phyloP scores from a whole-genome alignment of 2,888 invertebrate species.

The Geotrupes spiniger region DNA sequence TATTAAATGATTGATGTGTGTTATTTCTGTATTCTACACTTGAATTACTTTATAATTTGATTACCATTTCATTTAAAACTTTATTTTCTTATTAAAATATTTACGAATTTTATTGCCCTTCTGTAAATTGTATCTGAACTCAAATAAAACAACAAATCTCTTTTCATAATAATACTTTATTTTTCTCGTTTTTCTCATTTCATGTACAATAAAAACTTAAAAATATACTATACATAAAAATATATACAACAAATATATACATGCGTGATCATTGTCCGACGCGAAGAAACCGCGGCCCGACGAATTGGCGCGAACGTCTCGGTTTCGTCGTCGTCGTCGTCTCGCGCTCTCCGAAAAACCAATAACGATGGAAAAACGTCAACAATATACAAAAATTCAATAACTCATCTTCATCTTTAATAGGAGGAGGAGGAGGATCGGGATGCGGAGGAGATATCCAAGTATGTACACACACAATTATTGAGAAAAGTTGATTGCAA shows the following conservation, averaged over 20 bases:
- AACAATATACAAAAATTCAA: conserved; percentile 23
- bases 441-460: no score
- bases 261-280: background rate
- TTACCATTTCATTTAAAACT: no score
- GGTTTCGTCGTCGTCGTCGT: background rate
- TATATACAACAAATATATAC: conserved; percentile 23
- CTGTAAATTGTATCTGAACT: no score
- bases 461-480: conserved; percentile 13
- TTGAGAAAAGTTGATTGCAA: conserved; percentile 9
- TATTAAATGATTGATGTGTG: no score
- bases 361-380: conserved; percentile 12
- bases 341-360: background rate
- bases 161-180: conserved; percentile 20
- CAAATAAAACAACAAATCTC: conserved; percentile 8
- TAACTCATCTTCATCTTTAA: conserved; percentile 7
- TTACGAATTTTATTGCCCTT: no score
- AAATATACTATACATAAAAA: conserved; percentile 25
- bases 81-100: no score
- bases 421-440: no score
- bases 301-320: background rate
- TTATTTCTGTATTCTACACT: no score
- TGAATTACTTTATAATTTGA: no score
- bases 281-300: background rate
- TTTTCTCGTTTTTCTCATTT: conserved; percentile 11
- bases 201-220: conserved; percentile 26